Evolutionary conservation across 2,797 vertebrate genomes (phyloP).

Genomic region (Poeciliopsis gracilis): DNA sequence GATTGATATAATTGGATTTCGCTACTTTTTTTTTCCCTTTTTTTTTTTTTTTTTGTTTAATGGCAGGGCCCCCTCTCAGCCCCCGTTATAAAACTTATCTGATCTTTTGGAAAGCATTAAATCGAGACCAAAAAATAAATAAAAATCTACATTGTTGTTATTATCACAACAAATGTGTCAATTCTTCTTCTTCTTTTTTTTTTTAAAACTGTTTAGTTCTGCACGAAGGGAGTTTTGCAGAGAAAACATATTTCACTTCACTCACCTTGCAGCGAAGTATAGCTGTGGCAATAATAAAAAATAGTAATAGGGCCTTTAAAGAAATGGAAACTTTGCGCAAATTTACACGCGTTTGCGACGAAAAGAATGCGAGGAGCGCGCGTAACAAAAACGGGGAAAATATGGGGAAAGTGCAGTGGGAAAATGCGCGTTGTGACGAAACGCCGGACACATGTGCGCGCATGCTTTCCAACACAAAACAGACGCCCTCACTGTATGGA

Average conservation of each 20-base stretch:
- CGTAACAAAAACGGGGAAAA: not conserved
- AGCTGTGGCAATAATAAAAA: not conserved
- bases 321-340: not conserved
- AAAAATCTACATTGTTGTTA: not conserved
- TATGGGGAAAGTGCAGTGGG: not conserved
- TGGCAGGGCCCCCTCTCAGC: conserved; percentile 5
- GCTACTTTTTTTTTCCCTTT: conserved; percentile 66
- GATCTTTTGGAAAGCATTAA: conserved; percentile 22
- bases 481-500: conserved; percentile 33
- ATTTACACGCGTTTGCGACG: conserved; percentile 1
- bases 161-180: not conserved
- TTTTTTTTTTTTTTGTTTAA: not conserved
- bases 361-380: too few relatives aligned
- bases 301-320: conserved; percentile 22
- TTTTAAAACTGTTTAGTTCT: not conserved
- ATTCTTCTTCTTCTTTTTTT: too few relatives aligned
- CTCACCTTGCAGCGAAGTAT: not conserved
- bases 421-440: conserved; percentile 43
- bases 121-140: not conserved
- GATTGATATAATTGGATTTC: conserved; percentile 79
- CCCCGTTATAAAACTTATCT: conserved; percentile 25
- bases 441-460: conserved; percentile 35
- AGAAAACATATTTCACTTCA: not conserved
- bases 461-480: conserved; percentile 20
- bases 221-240: not conserved